These are phyloP conservation scores for Anas georgica DNA, from an alignment of 2,797 vertebrate species.

Conservation along the genomic window DNA sequence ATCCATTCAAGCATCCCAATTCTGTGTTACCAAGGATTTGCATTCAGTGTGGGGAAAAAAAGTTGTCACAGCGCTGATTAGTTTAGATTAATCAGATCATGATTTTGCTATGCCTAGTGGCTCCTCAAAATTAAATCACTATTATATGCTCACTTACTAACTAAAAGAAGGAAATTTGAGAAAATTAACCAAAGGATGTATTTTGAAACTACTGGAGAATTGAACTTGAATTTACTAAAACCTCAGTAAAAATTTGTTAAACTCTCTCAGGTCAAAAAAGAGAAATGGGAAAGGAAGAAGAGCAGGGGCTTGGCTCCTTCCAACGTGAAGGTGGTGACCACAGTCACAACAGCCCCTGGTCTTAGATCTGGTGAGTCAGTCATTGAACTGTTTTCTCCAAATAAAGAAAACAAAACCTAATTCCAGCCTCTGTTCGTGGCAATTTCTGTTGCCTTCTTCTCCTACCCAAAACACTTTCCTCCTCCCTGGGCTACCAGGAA, in stretches of 20 bases:
- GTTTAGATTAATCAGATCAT: conserved; percentile 8
- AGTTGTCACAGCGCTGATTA: background rate
- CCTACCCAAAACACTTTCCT: background rate
- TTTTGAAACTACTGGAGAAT: background rate
- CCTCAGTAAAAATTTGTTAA: background rate
- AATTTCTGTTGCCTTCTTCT: accelerated
- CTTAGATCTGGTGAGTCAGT: background rate
- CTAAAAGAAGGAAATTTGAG: background rate
- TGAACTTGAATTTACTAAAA: background rate
- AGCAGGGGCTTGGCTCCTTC: background rate
- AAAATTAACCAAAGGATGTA: background rate
- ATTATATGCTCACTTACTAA: background rate
- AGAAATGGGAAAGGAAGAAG: background rate
- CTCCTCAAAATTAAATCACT: conserved; percentile 4
- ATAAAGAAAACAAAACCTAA: background rate
- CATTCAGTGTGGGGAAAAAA: background rate
- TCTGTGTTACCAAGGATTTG: conserved; percentile 4
- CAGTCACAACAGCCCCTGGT: background rate
- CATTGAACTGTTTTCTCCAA: background rate
- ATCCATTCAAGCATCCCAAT: background rate
- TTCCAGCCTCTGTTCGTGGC: background rate
- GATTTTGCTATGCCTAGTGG: background rate
- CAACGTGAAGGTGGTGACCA: accelerated
- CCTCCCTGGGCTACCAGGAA: background rate
- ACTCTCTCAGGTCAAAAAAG: background rate